Evolutionary conservation across 1,140 invertebrate species (phyloP).

Genomic region (Eupristina koningsbergeri): DNA sequence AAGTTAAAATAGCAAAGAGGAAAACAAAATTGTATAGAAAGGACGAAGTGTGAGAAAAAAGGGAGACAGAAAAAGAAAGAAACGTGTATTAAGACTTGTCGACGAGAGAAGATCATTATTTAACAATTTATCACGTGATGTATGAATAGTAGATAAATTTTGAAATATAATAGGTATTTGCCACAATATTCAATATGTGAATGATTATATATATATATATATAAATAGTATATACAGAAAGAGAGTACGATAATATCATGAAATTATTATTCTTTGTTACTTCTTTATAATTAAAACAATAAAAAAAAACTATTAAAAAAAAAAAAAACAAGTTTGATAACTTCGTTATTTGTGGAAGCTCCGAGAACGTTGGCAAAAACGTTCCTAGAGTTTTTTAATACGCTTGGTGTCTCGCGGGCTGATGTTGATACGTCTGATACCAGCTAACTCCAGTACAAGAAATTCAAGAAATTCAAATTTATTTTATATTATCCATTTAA

Average conservation of each 20-base stretch:
- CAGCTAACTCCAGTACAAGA: not conserved
- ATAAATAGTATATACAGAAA: conserved; percentile 55
- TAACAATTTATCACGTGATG: conserved; percentile 49
- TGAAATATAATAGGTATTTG: conserved; percentile 62
- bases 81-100: conserved; percentile 47
- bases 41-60: not conserved
- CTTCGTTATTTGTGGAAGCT: conserved; percentile 34
- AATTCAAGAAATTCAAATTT: too few species aligned
- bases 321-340: conserved; percentile 55
- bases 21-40: conserved; percentile 5
- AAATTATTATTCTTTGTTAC: conserved; percentile 74
- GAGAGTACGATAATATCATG: conserved; percentile 68
- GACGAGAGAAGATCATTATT: conserved; percentile 40
- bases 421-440: conserved; percentile 29
- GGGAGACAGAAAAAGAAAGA: conserved; percentile 27
- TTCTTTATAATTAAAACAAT: conserved; percentile 74
- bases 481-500: not conserved
- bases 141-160: conserved; percentile 49
- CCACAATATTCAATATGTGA: conserved; percentile 68
- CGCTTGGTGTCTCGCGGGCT: conserved; percentile 42
- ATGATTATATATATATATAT: conserved; percentile 65
- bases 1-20: not conserved
- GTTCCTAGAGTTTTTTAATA: conserved; percentile 21
- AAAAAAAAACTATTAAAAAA: conserved; percentile 72
- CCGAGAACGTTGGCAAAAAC: conserved; percentile 2